Percentiles rank a stretch among this genome's conserved stretches.
Evolutionary conservation across 2,113 vertebrate genomes (phyloP).

Genomic region (Melanocharis versteri): DNA sequence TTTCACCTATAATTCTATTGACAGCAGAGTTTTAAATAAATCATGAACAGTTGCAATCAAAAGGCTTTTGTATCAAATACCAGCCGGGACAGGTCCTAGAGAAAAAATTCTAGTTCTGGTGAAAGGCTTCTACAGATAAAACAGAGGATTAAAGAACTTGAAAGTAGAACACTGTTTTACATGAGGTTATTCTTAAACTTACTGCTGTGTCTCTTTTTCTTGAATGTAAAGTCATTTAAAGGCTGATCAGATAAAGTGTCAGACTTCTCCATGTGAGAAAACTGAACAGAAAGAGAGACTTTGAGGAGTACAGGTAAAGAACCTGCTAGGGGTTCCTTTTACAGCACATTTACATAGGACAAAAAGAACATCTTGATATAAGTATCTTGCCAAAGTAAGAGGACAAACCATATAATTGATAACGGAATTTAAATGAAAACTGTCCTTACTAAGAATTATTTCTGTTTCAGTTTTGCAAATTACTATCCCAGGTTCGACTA

Average conservation of each 20-base stretch:
- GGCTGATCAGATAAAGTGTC: conserved; percentile 50
- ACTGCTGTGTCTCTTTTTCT: conserved; percentile 41
- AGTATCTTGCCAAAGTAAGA: background rate
- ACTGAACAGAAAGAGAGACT: conserved; percentile 35
- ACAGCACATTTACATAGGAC: background rate
- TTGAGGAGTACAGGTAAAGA: conserved; percentile 21
- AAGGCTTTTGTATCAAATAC: conserved; percentile 14
- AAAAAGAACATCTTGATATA: conserved; percentile 19
- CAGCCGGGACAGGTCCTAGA: background rate
- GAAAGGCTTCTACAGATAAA: conserved; percentile 1
- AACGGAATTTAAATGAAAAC: background rate
- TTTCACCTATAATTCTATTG: conserved; percentile 8
- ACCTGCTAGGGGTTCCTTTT: background rate
- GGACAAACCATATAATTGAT: background rate
- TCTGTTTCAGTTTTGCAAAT: background rate
- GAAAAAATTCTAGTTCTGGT: background rate
- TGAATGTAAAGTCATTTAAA: conserved; percentile 46
- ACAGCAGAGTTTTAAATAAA: conserved; percentile 47
- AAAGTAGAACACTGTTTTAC: conserved; percentile 48
- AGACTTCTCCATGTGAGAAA: conserved; percentile 23
- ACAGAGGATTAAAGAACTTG: conserved; percentile 53
- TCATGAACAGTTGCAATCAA: conserved; percentile 25
- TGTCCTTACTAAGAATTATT: background rate
- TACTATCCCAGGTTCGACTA: background rate
- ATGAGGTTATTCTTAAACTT: conserved; percentile 40